A percentile compares a stretch with the other conserved stretches of the same genome.
These are phyloP conservation scores for Brachionus rotundiformis DNA, from an alignment of 1,140 invertebrate genomes.

Conservation along the genomic window DNA sequence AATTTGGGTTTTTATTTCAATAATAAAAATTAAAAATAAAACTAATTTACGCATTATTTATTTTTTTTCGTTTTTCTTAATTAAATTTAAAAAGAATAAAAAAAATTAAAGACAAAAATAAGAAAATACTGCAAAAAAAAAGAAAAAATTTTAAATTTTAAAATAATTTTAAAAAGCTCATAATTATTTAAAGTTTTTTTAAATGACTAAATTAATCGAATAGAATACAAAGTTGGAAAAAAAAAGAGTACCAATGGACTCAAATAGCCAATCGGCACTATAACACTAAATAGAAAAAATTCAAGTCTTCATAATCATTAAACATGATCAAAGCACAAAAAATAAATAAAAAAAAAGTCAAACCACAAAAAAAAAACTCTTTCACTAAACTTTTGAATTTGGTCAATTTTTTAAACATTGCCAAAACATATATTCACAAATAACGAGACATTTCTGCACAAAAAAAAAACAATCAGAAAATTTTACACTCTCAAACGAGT, in stretches of 20 bases:
- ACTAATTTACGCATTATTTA: conserved; percentile 24
- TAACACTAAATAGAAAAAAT: conserved; percentile 34
- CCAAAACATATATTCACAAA: neutral
- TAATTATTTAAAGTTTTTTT: conserved; percentile 37
- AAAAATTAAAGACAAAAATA: conserved; percentile 26
- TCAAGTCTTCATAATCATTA: conserved; percentile 35
- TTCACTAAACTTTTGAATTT: neutral
- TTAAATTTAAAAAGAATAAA: conserved; percentile 24
- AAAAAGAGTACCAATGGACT: neutral
- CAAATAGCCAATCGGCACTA: neutral
- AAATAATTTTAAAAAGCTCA: conserved; percentile 34
- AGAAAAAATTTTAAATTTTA: conserved; percentile 28
- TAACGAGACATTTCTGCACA: conserved; percentile 5
- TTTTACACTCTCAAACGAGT: neutral
- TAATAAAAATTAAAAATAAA: neutral
- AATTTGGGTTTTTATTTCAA: too few relatives aligned
- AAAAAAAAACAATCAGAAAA: neutral
- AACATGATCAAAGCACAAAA: conserved; percentile 5
- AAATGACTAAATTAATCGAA: conserved; percentile 26
- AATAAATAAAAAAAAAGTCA: conserved; percentile 23
- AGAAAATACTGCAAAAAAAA: conserved; percentile 25
- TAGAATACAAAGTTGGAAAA: neutral
- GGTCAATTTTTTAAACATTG: conserved; percentile 6
- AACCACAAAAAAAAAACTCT: conserved; percentile 19
- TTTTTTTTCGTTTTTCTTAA: conserved; percentile 13